Percentiles rank a stretch among this genome's conserved stretches.
phyloP scores from a whole-genome alignment of 1,140 invertebrate genomes.

The Araneus ventricosus region DNA sequence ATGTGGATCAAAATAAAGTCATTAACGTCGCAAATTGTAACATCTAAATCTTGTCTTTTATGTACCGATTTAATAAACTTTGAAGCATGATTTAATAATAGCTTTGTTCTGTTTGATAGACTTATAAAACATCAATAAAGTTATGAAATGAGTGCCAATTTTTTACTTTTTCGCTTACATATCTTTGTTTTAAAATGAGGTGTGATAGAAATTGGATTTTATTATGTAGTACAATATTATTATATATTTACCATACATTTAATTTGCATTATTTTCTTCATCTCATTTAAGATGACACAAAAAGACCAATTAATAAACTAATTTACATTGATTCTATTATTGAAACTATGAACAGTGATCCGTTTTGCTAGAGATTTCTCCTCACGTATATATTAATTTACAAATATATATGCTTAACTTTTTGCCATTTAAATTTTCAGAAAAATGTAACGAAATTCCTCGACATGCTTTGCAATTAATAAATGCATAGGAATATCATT shows the following conservation, averaged over 20 bases:
- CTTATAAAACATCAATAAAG: not conserved
- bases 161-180: not conserved
- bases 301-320: not conserved
- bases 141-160: not conserved
- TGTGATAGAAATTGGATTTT: not conserved
- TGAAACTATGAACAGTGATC: no score
- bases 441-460: no score
- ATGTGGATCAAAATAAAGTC: constrained; percentile 1
- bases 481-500: no score
- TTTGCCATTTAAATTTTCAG: no score
- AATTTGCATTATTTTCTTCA: not conserved
- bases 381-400: no score
- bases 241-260: not conserved
- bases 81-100: not conserved
- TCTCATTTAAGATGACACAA: not conserved
- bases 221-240: not conserved
- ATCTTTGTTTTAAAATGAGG: not conserved
- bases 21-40: not conserved
- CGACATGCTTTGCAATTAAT: no score
- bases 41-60: not conserved
- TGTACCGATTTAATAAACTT: not conserved
- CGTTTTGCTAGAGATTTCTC: no score
- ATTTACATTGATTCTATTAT: not conserved
- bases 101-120: not conserved
- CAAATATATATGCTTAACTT: no score